These are phyloP conservation scores for Lepidurus packardi DNA, from an alignment of 1,140 invertebrate species.

Conservation along the genomic window DNA sequence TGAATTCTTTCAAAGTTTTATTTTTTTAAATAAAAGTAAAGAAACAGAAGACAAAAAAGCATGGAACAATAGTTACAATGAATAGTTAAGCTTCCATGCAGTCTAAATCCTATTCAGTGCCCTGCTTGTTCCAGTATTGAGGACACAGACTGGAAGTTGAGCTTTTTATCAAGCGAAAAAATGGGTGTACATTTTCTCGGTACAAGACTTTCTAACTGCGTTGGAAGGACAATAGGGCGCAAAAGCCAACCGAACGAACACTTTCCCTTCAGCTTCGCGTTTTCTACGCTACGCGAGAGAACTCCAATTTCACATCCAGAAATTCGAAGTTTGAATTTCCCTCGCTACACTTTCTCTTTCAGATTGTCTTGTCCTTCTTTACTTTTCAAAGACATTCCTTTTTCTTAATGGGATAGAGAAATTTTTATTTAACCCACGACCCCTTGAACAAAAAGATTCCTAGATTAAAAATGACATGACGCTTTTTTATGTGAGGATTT, in stretches of 20 bases:
- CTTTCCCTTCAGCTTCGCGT: neutral
- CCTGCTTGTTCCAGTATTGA: slow-evolving; percentile 4
- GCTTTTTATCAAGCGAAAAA: neutral
- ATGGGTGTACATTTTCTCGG: neutral
- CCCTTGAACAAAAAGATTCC: too few species aligned
- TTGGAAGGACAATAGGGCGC: slow-evolving; percentile 4
- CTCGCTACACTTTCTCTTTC: neutral
- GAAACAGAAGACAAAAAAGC: neutral
- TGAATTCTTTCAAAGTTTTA: neutral
- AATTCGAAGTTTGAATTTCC: neutral
- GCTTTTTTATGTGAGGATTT: too few species aligned
- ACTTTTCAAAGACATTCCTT: too few species aligned
- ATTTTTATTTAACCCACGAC: too few species aligned
- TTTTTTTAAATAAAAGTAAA: neutral
- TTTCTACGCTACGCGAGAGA: neutral
- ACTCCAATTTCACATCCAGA: neutral
- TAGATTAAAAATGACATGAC: too few species aligned
- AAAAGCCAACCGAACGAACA: neutral
- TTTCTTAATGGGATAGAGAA: too few species aligned
- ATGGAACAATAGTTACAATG: neutral
- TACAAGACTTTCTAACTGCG: slow-evolving; percentile 12
- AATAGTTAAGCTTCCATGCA: neutral
- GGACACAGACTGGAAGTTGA: neutral
- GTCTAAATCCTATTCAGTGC: neutral
- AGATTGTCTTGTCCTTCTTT: neutral